phyloP scores from a whole-genome alignment of 1,140 invertebrate species.

The Eubasilissa regina region DNA sequence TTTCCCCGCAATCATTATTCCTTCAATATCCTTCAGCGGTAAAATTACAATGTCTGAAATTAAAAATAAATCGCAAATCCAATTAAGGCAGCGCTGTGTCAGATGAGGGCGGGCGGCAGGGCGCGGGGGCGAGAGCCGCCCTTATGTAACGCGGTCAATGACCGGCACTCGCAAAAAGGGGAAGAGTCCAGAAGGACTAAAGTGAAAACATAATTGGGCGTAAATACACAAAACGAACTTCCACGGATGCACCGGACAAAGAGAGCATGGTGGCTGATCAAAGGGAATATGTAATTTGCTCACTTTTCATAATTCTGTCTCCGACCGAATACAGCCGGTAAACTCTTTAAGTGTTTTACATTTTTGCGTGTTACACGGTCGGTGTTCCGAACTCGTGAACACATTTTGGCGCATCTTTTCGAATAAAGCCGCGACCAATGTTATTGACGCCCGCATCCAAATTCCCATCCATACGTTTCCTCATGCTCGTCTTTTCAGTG shows the following conservation, averaged over 20 bases:
- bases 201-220: constrained; percentile 39
- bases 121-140: constrained; percentile 9
- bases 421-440: too few species aligned
- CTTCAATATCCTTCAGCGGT: constrained; percentile 30
- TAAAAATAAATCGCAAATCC: constrained; percentile 48
- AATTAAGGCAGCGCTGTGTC: constrained; percentile 34
- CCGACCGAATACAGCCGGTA: neutral
- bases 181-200: constrained; percentile 14
- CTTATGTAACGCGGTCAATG: constrained; percentile 41
- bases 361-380: too few species aligned
- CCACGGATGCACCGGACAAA: neutral
- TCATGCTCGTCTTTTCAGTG: too few species aligned
- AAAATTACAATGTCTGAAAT: constrained; percentile 45
- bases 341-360: too few species aligned
- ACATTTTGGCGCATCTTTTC: too few species aligned
- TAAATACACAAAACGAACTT: constrained; percentile 35
- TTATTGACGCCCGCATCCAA: too few species aligned
- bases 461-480: too few species aligned
- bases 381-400: too few species aligned
- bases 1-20: constrained; percentile 34
- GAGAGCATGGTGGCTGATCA: constrained; percentile 11
- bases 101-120: neutral
- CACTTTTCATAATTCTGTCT: neutral
- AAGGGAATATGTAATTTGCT: constrained; percentile 21
- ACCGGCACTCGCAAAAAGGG: constrained; percentile 29